Conservation (phyloP, 2,113 vertebrate genomes). For the Ptychochromis oligacanthus region DNA sequence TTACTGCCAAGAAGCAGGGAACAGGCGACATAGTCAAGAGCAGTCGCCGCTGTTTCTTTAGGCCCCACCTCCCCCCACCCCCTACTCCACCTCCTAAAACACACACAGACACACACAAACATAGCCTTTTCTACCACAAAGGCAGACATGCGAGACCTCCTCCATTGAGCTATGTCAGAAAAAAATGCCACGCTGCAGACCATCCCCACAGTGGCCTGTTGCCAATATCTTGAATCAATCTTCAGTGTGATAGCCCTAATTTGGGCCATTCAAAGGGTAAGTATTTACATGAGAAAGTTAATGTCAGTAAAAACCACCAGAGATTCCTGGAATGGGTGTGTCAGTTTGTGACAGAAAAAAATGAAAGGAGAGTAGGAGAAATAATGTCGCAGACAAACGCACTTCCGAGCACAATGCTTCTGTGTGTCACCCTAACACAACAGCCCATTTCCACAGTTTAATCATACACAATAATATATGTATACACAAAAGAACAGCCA, state of each 20-base stretch:
- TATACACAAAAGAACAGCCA: background rate
- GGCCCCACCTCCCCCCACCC: constrained; percentile 36
- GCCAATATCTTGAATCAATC: constrained; percentile 67
- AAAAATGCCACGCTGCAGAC: constrained; percentile 53
- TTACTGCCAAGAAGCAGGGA: constrained; percentile 73
- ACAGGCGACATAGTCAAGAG: constrained; percentile 75
- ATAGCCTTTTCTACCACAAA: constrained; percentile 52
- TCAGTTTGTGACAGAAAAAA: constrained; percentile 63
- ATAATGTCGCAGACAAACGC: constrained; percentile 59
- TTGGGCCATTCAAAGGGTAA: constrained; percentile 57
- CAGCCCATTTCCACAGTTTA: background rate
- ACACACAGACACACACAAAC: constrained; percentile 46
- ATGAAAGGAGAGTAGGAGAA: constrained; percentile 48
- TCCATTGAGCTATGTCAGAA: constrained; percentile 53
- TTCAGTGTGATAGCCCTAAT: constrained; percentile 55
- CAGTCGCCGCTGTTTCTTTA: constrained; percentile 70
- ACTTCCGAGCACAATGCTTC: constrained; percentile 54
- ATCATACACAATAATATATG: background rate
- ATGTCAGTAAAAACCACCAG: constrained; percentile 69
- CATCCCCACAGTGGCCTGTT: constrained; percentile 55
- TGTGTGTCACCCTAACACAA: constrained; percentile 26
- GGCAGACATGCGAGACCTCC: constrained; percentile 51
- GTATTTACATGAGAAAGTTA: constrained; percentile 71
- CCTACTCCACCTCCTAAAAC: constrained; percentile 46
- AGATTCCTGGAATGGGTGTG: constrained; percentile 80